Conservation (phyloP, 2,113 vertebrate species). For the Ahaetulla prasina region DNA sequence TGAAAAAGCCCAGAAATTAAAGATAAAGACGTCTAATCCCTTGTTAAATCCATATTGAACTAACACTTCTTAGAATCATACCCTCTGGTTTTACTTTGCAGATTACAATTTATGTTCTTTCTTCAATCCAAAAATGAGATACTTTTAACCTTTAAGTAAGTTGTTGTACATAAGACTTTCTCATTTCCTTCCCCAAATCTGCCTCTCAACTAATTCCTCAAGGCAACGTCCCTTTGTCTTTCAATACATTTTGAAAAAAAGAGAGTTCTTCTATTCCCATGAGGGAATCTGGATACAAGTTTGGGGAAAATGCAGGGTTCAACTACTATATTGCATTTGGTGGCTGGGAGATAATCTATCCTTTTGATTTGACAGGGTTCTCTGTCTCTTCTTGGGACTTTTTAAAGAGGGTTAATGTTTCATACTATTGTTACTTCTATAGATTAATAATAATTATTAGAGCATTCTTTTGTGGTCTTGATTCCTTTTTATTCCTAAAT, state of each 20-base stretch:
- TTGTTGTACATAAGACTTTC: neutral
- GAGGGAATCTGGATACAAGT: neutral
- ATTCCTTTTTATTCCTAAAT: neutral
- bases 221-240: too few species aligned
- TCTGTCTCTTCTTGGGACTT: neutral
- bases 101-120: neutral
- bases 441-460: neutral
- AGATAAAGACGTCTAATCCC: neutral
- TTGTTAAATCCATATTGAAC: neutral
- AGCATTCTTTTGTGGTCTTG: slow-evolving; percentile 1
- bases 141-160: neutral
- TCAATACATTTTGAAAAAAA: neutral
- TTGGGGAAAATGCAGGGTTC: neutral
- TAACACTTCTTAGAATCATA: neutral
- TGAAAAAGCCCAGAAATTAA: neutral
- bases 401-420: neutral
- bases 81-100: neutral
- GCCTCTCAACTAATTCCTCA: neutral
- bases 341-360: neutral
- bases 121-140: neutral
- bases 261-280: neutral
- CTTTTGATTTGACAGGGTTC: neutral
- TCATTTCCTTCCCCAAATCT: neutral
- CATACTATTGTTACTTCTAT: slow-evolving; percentile 29
- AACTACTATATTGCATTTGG: neutral